phyloP scores from a whole-genome alignment of 2,888 invertebrate genomes.

The Rotaria magnacalcarata region DNA sequence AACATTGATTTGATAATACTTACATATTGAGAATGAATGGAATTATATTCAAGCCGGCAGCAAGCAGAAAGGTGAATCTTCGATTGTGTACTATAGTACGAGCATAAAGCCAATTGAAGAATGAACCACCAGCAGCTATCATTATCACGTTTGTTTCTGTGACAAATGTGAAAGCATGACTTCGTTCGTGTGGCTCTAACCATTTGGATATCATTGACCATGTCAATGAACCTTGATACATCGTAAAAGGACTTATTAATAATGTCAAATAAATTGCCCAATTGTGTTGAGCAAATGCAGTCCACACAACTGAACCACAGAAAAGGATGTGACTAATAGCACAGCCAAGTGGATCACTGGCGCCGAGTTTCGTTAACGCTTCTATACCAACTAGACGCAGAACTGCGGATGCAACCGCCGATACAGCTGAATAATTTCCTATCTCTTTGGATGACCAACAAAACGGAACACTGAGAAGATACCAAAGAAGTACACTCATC shows the following conservation, averaged over 20 bases:
- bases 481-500: not conserved
- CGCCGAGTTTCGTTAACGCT: not conserved
- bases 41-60: not conserved
- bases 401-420: not conserved
- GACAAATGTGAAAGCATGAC: not conserved
- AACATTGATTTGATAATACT: not conserved
- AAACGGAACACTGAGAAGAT: not conserved
- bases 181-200: not conserved
- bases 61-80: not conserved
- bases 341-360: not conserved
- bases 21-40: not conserved
- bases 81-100: not conserved
- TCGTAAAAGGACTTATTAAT: not conserved
- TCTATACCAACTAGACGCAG: not conserved
- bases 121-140: not conserved
- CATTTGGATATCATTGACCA: not conserved
- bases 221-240: not conserved
- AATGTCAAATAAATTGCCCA: not conserved
- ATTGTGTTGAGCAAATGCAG: not conserved
- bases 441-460: not conserved
- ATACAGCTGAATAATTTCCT: not conserved
- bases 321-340: not conserved
- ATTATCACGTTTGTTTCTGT: not conserved
- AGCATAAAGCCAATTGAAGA: not conserved
- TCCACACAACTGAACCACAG: not conserved